Base-by-base conservation (phyloP, 2,113 vertebrate species). In the Engystomops pustulosus region DNA sequence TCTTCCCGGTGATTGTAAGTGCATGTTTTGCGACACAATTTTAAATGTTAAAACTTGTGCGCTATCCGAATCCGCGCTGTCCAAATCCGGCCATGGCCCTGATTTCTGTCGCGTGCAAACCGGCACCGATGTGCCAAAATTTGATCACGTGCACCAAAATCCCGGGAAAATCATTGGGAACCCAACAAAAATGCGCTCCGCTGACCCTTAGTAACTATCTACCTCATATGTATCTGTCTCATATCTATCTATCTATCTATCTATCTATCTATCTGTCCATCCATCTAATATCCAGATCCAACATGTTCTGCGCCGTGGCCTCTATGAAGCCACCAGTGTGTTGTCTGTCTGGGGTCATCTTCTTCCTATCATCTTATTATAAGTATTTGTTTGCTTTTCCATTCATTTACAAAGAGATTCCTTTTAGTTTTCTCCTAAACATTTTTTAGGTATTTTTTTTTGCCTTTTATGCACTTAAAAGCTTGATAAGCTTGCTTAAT, bases 401-500 rank as follows among this genome's bases (percentile, higher is more conserved):
- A 53, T 76, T 76, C 45, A 53, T 76, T 76, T 51, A 34, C 72
- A 76, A 38, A 45, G 30, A 2, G 6, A 41, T 78, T 74, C 44
- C 45, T 49, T 74, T 78, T 78, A 78, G 75, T 41, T 78, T 78
- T 55, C 34, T 18, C 45, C 34, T 70, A 49, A 27, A 34, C 27
- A 58, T 77, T 58, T 78, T 75, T 74, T 0, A 17, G 55, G n/a
- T 78, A 27, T 78, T 58, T 74, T 44, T 62, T 72, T 74, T 78
- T 55, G 75, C 47, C 75, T 78, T 78, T 58, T 78, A 78, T 78
- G 75, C 75, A 78, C 75, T 78, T 78, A 78, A 78, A 78, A 78
- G 75, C 75, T 41, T 78, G 75, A 78, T 78, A 78, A 78, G 75
- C 75, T 75, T 78, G 75, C 75, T 78, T 78, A 78, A 78, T 78